Conservation (phyloP, 30 jellyfish, hydroid and myxozoan genomes). For the Chrysaora quinquecirrha region DNA sequence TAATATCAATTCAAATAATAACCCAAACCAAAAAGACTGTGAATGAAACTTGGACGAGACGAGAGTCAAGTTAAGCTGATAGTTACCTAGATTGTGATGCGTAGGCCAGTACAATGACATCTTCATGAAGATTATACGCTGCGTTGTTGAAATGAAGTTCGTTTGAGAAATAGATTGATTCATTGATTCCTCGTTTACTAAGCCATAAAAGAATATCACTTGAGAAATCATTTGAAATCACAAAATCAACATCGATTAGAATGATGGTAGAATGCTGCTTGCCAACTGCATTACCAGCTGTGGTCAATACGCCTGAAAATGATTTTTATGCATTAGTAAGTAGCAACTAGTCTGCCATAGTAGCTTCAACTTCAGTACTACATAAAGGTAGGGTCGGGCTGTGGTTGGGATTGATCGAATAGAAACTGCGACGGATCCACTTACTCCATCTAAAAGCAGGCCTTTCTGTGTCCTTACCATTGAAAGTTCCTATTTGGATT, state of each 20-base stretch:
- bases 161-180: conserved; percentile 48
- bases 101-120: conserved; percentile 82
- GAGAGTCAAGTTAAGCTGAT: neutral
- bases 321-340: too few species aligned
- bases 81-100: conserved; percentile 77
- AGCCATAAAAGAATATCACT: conserved; percentile 81
- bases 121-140: conserved; percentile 56
- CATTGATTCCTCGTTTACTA: conserved; percentile 67
- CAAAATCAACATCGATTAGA: conserved; percentile 71
- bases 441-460: too few species aligned
- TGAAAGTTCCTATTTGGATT: too few species aligned
- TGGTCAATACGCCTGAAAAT: conserved; percentile 67
- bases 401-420: too few species aligned
- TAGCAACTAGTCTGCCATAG: too few species aligned
- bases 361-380: too few species aligned
- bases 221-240: conserved; percentile 58
- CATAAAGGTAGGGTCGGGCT: too few species aligned
- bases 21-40: too few species aligned
- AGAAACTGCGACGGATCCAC: too few species aligned
- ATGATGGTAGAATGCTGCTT: conserved; percentile 45
- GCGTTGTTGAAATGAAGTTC: conserved; percentile 60
- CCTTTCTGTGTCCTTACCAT: too few species aligned
- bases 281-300: neutral
- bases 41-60: neutral
- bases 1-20: too few species aligned